Evolutionary conservation across 1,140 invertebrate species (phyloP).

Genomic region (Globodera ellingtonae): DNA sequence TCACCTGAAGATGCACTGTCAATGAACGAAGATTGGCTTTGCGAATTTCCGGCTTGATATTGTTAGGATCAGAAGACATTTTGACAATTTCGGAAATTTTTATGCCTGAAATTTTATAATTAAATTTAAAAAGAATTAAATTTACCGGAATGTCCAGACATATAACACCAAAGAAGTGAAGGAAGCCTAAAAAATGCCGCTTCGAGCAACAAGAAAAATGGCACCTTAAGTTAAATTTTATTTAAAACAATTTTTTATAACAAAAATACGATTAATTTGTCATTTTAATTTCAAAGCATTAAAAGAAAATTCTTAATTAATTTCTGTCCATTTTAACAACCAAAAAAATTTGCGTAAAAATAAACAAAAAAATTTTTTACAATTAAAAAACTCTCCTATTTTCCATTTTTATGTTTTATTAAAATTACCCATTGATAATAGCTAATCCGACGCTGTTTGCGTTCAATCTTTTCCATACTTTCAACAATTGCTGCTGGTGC

Average conservation of each 20-base stretch:
- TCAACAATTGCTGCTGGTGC: constrained; percentile 42
- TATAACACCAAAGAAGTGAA: constrained; percentile 64
- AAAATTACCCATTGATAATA: constrained; percentile 67
- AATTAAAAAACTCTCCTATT: too few relatives aligned
- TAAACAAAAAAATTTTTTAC: too few relatives aligned
- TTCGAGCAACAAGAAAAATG: constrained; percentile 61
- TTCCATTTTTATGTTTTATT: too few relatives aligned
- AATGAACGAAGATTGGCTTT: constrained; percentile 45
- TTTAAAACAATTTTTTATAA: not conserved
- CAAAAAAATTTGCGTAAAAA: too few relatives aligned
- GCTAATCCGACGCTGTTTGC: constrained; percentile 41
- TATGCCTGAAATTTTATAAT: constrained; percentile 36
- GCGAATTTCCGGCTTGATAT: constrained; percentile 58
- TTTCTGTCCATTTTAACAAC: too few relatives aligned
- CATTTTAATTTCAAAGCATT: too few relatives aligned
- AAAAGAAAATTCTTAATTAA: too few relatives aligned
- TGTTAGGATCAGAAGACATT: constrained; percentile 54
- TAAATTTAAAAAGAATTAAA: not conserved
- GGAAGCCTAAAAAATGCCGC: constrained; percentile 66
- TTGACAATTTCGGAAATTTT: constrained; percentile 48
- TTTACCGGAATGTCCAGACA: constrained; percentile 49
- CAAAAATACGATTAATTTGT: not conserved
- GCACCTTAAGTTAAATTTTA: constrained; percentile 29
- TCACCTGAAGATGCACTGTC: constrained; percentile 47
- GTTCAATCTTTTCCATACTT: constrained; percentile 31